Evolutionary conservation across 92 coral and sea anemone species (phyloP).

Genomic region (Diadumene lineata): DNA sequence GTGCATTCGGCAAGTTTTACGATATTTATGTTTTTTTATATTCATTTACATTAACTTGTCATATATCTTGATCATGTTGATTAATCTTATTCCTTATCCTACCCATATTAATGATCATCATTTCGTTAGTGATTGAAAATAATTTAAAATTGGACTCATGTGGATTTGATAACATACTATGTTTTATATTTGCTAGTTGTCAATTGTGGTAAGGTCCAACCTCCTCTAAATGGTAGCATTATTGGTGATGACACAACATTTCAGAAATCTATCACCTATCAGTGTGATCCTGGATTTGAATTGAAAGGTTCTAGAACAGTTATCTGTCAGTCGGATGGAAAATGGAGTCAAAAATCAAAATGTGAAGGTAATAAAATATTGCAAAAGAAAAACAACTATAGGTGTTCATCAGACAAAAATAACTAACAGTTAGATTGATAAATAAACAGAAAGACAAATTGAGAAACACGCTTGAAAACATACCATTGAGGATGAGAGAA

Average conservation of each 20-base stretch:
- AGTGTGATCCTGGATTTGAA: conserved; percentile 56
- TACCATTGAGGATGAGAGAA: too few species aligned
- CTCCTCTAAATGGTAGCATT: conserved; percentile 39
- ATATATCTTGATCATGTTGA: too few species aligned
- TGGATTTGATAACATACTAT: neutral
- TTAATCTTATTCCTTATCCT: too few species aligned
- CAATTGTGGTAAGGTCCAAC: conserved; percentile 40
- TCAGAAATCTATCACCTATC: conserved; percentile 40
- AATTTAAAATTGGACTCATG: neutral
- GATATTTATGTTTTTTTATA: too few species aligned
- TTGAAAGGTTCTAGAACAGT: conserved; percentile 33
- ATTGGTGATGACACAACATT: conserved; percentile 40
- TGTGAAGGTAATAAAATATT: conserved; percentile 40
- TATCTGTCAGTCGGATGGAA: conserved; percentile 52
- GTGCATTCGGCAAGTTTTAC: too few species aligned
- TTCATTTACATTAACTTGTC: too few species aligned
- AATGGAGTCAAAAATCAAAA: conserved; percentile 48
- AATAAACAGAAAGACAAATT: too few species aligned
- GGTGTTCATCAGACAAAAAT: too few species aligned
- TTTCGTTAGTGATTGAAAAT: neutral
- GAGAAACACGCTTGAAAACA: too few species aligned
- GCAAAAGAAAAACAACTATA: neutral
- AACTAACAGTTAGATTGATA: neutral
- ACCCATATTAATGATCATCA: too few species aligned
- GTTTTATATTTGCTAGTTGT: conserved; percentile 31